These are phyloP conservation scores for Troides aeacus DNA, from an alignment of 2,888 invertebrate genomes.

Conservation along the genomic window DNA sequence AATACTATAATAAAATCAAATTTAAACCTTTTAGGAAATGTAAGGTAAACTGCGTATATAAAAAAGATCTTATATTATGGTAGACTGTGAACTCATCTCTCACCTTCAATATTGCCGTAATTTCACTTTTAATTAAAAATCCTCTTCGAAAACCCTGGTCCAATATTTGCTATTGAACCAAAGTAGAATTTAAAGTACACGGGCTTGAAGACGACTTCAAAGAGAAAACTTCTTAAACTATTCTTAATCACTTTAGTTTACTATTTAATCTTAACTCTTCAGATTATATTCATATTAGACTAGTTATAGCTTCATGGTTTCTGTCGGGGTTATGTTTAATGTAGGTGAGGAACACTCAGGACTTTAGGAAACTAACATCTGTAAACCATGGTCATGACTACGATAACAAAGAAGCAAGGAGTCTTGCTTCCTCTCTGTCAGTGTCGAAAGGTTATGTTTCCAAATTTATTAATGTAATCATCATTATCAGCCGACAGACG, in stretches of 20 bases:
- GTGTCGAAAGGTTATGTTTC: no score
- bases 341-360: no score
- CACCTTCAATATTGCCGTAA: background rate
- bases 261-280: background rate
- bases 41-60: no score
- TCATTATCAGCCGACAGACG: no score
- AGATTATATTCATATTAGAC: background rate
- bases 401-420: no score
- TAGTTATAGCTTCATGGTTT: background rate
- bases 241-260: conserved; percentile 18
- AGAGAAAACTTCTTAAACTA: conserved; percentile 19
- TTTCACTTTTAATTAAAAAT: conserved; percentile 1
- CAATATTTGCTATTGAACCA: conserved; percentile 1
- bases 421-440: no score
- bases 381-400: no score
- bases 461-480: no score
- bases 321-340: background rate
- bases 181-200: conserved; percentile 12
- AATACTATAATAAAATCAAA: no score
- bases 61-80: background rate
- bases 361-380: no score
- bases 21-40: no score
- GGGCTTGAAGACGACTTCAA: conserved; percentile 9
- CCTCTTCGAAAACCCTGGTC: background rate
- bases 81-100: background rate